These are phyloP conservation scores for Erythrolamprus reginae DNA, from an alignment of 2,113 vertebrate genomes.

Conservation along the genomic window DNA sequence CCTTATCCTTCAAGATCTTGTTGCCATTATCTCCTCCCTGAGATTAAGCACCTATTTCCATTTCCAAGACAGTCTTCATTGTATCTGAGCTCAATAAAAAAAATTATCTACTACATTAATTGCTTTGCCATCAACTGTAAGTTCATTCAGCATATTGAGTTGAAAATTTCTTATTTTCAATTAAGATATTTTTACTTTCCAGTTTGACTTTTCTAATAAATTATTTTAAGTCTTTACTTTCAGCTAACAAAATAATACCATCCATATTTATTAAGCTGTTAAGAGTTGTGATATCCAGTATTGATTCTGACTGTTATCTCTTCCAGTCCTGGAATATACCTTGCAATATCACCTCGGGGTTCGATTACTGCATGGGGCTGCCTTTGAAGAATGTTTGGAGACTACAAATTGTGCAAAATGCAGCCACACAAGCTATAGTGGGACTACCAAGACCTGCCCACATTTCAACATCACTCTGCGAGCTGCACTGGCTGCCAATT, in stretches of 20 bases:
- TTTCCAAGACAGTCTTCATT: background rate
- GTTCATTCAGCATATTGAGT: background rate
- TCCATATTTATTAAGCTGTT: background rate
- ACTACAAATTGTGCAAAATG: too few species aligned
- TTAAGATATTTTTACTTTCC: background rate
- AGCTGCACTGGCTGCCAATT: too few species aligned
- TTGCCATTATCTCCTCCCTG: background rate
- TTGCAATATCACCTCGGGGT: too few species aligned
- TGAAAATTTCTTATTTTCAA: background rate
- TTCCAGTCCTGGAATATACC: background rate
- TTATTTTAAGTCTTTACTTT: background rate
- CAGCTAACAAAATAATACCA: background rate
- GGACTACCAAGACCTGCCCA: too few species aligned
- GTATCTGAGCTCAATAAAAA: background rate
- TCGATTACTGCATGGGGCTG: too few species aligned
- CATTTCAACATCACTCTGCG: too few species aligned
- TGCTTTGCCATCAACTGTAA: background rate
- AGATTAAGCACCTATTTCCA: background rate
- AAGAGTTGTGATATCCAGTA: background rate
- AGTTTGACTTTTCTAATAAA: background rate
- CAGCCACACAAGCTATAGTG: too few species aligned
- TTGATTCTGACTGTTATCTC: background rate
- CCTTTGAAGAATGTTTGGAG: too few species aligned
- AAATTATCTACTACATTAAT: background rate
- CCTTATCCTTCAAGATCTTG: background rate